phyloP scores from a whole-genome alignment of 2,113 vertebrate species.

The Paramormyrops kingsleyae region DNA sequence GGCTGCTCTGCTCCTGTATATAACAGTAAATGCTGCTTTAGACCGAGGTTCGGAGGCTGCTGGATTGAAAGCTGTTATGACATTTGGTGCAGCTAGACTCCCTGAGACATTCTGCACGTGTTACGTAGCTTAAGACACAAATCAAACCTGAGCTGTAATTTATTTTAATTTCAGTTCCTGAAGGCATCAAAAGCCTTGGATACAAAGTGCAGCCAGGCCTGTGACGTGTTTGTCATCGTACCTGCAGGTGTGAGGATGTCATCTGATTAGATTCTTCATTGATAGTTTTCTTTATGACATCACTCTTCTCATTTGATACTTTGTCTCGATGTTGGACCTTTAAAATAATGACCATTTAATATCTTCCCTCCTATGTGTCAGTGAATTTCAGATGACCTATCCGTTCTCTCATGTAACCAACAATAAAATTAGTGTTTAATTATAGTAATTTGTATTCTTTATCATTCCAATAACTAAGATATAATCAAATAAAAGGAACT shows the following conservation, averaged over 20 bases:
- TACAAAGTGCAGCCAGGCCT: background rate
- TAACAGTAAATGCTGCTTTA: background rate
- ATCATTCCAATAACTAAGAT: background rate
- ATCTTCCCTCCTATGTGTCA: background rate
- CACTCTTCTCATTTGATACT: background rate
- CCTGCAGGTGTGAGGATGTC: background rate
- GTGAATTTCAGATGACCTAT: background rate
- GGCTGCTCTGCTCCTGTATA: background rate
- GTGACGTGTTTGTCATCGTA: background rate
- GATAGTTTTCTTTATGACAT: background rate
- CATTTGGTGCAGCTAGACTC: background rate
- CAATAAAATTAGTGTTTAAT: background rate
- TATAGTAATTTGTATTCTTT: background rate
- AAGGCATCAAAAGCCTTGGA: background rate
- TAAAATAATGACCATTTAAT: background rate
- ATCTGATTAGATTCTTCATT: background rate
- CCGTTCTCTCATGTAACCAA: background rate
- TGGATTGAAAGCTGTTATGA: background rate
- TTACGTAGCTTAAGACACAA: background rate
- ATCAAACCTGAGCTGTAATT: background rate
- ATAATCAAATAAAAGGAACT: background rate
- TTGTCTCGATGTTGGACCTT: background rate
- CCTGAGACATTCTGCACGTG: background rate
- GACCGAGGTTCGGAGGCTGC: background rate
- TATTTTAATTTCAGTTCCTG: background rate